Base-by-base conservation (phyloP, 2,888 invertebrate genomes). In the Agonopterix alstromeriana region DNA sequence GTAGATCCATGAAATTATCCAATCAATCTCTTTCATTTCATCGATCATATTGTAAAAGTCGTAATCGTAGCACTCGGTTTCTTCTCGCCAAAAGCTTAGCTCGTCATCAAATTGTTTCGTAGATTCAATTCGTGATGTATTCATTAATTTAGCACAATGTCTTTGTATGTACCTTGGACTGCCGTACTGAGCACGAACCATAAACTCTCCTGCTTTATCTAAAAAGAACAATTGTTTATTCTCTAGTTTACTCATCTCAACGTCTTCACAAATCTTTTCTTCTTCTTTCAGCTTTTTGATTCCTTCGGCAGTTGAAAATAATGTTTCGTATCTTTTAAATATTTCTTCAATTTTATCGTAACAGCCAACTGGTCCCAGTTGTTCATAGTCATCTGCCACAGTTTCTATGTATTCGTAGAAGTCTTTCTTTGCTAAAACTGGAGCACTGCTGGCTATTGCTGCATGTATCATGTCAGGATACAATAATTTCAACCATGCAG, bases 1-100 rank as follows among this genome's bases (percentile, higher is more conserved):
- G 67, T 93, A 94, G 0, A 78, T 81, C 94, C 94, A 95, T 8
- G 81, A 64, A 1, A 63, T 57, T n/a, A 54, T 51, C 67, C 63
- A 68, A 48, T 73, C 68, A 14, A 63, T 56, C 3, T 62, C 51
- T 45, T 62, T 68, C 45, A 73, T 65, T 12, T 52, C 48, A 48
- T 73, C 59, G 10, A 85, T 66, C 61, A 77, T 65, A 11, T 58
- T 57, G 47, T 79, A 67, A 43, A 84, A 86, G 50, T 77, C 73
- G 17, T 74, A 77, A 52, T 73, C 61, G 40, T 59, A 65, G 56
- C 86, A 86, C 12, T 63, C 52, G 2, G 52, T 56, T 50, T 61
- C 64, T 27, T 60, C 53, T 38, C 60, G 67, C 72, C 65, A 76
- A 48, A 68, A 54, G 36, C 55, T 59, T 2, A 45, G 53, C 48